Evolutionary conservation across 2,888 invertebrate genomes (phyloP), one percentile per base, ranked within the genome.

Genomic region (Phlogophora meticulosa): DNA sequence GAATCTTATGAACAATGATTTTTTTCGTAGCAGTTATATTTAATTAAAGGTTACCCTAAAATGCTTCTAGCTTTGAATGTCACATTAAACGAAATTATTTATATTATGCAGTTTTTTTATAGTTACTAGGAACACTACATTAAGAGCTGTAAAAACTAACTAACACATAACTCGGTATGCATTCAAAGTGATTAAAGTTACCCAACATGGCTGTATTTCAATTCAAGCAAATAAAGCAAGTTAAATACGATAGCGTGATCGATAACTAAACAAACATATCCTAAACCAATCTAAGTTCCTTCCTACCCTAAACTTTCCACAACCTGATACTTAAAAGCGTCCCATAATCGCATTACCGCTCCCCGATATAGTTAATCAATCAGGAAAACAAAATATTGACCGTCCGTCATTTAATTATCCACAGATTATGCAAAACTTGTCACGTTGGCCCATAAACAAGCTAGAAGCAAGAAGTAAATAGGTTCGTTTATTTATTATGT

Each of bases 391-490:
- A 65, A 72, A 65, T 36, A 76, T 61, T 61, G 53, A 43, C 49
- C 40, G 45, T 64, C 22, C 13, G 20, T 17, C 42, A 22, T 68
- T 38, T 60, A 17, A 48, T 38, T 28, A 38, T 61, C 65, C 62
- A 62, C 59, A 60, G 45, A 67, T 75, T 69, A 75, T 63, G 60
- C 69, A 69, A 72, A 76, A 66, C 60, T 52, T 22, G 36, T 68
- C 59, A 65, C 59, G 38, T 62, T 42, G 43, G 36, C 42, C 55
- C 55, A 74, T 69, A 68, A 63, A 73, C 51, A 59, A 72, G 40
- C 9, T 55, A 61, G 32, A 62, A 34, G 36, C 58, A 57, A 62
- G 52, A 58, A 55, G 48, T 66, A 15, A 57, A 70, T 57, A 28
- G 5, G 28, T 28, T 4, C 5, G 2, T 28, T 28, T 28, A 28